Percentiles rank a stretch among this genome's conserved stretches.
These are phyloP conservation scores for Limnodromus scolopaceus DNA, from an alignment of 2,797 vertebrate species.

Conservation along the genomic window DNA sequence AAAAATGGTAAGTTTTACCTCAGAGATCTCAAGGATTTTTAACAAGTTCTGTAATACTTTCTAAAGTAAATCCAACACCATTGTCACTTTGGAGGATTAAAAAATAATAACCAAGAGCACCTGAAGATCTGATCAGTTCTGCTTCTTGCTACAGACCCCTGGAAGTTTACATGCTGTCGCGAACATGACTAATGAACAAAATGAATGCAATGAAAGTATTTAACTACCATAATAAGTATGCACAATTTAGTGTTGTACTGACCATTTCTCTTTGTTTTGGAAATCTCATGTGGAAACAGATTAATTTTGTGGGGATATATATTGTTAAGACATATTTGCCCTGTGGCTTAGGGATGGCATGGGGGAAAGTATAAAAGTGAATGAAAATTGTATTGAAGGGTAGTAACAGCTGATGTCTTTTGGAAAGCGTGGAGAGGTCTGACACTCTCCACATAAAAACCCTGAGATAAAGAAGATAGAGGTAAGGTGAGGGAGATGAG, in stretches of 20 bases:
- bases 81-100: background rate
- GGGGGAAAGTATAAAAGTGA: background rate
- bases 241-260: background rate
- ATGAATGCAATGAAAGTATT: background rate
- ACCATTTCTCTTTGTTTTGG: background rate
- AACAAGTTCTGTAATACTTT: background rate
- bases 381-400: background rate
- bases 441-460: background rate
- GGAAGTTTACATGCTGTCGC: background rate
- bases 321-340: background rate
- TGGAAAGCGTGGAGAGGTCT: background rate
- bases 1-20: background rate
- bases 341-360: background rate
- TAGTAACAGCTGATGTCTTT: background rate
- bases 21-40: background rate
- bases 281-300: background rate
- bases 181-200: background rate
- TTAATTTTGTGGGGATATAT: background rate
- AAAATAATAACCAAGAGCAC: background rate
- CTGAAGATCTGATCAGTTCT: background rate
- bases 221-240: background rate
- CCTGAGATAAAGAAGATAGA: background rate
- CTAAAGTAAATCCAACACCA: background rate
- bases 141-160: background rate
- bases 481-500: background rate